A percentile compares a stretch with the other conserved stretches of the same genome.
These are phyloP conservation scores for Hypomecis atomaria DNA, from an alignment of 2,888 invertebrate species.

Conservation along the genomic window DNA sequence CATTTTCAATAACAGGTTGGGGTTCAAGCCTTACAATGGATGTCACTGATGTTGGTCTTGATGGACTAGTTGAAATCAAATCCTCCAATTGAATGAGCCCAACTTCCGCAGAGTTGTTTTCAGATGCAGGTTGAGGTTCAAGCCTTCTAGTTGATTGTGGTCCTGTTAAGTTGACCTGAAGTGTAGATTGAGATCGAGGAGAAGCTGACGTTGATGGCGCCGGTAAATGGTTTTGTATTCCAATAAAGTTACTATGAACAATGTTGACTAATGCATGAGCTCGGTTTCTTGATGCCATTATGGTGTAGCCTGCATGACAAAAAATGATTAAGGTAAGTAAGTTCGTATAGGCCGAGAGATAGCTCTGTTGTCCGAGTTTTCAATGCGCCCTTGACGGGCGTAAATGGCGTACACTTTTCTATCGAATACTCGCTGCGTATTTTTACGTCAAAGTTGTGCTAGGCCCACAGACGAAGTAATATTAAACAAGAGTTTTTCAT, in stretches of 20 bases:
- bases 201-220: neutral
- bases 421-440: slow-evolving; percentile 1
- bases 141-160: slow-evolving; percentile 8
- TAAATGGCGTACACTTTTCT: neutral
- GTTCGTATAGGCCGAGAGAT: slow-evolving; percentile 7
- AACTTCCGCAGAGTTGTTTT: neutral
- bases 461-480: neutral
- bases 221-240: neutral
- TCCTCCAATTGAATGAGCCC: slow-evolving; percentile 4
- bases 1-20: too few relatives aligned
- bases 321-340: slow-evolving; percentile 6
- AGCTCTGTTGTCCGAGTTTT: slow-evolving; percentile 5
- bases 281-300: slow-evolving; percentile 4
- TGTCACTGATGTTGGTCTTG: slow-evolving; percentile 1
- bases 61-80: neutral
- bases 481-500: slow-evolving; percentile 3
- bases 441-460: neutral
- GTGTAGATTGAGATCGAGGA: neutral
- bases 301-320: slow-evolving; percentile 3
- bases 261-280: slow-evolving; percentile 3
- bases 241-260: slow-evolving; percentile 1
- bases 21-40: neutral
- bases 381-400: too few relatives aligned
- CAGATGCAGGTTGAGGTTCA: slow-evolving; percentile 2
- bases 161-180: neutral